Conservation (phyloP, 2,888 invertebrate species). For the Harpalus rufipes region DNA sequence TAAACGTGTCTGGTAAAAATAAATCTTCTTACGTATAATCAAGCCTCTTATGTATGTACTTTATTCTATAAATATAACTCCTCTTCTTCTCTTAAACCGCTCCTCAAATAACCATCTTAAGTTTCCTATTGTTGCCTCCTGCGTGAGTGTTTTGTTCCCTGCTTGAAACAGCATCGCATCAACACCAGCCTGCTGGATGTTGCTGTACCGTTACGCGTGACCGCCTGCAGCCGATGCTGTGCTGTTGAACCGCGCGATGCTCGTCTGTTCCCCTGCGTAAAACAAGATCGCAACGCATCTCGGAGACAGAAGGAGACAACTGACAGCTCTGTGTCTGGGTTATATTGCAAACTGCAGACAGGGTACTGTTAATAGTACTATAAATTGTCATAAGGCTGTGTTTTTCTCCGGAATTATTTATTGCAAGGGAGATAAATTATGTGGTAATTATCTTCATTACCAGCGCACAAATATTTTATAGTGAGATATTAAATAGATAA, state of each 20-base stretch:
- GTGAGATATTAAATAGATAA: not conserved
- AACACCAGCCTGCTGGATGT: conserved; percentile 9
- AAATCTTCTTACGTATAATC: no score
- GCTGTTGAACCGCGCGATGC: conserved; percentile 39
- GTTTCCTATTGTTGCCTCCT: not conserved
- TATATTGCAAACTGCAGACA: not conserved
- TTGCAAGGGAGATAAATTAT: conserved; percentile 22
- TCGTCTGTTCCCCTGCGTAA: conserved; percentile 17
- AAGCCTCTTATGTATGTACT: no score
- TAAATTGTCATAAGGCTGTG: conserved; percentile 24
- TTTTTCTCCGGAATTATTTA: conserved; percentile 17
- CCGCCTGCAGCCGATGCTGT: conserved; percentile 46
- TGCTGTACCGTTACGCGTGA: conserved; percentile 50
- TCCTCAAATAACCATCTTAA: not conserved
- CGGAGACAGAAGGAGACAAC: conserved; percentile 14
- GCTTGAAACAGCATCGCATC: conserved; percentile 14
- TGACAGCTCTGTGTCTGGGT: conserved; percentile 43
- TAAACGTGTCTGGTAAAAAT: no score
- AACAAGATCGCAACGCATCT: conserved; percentile 30
- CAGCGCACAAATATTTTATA: not conserved
- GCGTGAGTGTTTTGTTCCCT: conserved; percentile 38
- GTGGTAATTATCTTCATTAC: conserved; percentile 9
- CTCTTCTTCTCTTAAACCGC: not conserved
- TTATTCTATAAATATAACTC: not conserved
- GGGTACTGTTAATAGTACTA: conserved; percentile 30